Conservation (phyloP, 2,888 invertebrate genomes). For the Nomada lathburiana region DNA sequence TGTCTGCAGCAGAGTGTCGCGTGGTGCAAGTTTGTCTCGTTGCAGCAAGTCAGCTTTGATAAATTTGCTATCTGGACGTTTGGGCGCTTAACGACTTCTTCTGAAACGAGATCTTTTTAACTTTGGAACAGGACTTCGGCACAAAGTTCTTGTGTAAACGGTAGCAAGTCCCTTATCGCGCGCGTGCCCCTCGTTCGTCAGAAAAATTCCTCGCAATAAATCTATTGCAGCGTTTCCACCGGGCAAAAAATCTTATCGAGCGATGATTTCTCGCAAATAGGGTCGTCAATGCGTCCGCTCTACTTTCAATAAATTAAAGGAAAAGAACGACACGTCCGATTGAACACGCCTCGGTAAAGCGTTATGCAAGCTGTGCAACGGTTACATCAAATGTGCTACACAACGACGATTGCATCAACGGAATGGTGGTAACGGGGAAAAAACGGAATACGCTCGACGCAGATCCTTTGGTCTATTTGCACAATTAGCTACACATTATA, state of each 20-base stretch:
- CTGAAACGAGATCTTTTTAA: slow-evolving; percentile 10
- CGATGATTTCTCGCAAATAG: neutral
- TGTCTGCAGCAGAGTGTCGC: no score
- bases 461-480: slow-evolving; percentile 19
- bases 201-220: neutral
- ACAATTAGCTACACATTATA: slow-evolving; percentile 18
- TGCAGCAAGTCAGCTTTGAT: neutral
- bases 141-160: no score
- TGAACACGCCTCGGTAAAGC: neutral
- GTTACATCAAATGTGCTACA: slow-evolving; percentile 13
- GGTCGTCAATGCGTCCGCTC: slow-evolving; percentile 5
- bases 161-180: no score
- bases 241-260: neutral
- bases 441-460: neutral
- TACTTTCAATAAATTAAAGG: neutral
- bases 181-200: neutral
- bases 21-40: neutral
- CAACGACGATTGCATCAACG: slow-evolving; percentile 7
- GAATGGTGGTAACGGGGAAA: neutral
- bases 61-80: neutral
- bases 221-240: neutral
- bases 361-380: slow-evolving; percentile 26
- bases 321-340: neutral
- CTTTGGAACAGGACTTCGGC: neutral
- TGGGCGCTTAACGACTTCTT: neutral